Evolutionary conservation across 2,888 invertebrate genomes (phyloP).

Genomic region (Troides aeacus): DNA sequence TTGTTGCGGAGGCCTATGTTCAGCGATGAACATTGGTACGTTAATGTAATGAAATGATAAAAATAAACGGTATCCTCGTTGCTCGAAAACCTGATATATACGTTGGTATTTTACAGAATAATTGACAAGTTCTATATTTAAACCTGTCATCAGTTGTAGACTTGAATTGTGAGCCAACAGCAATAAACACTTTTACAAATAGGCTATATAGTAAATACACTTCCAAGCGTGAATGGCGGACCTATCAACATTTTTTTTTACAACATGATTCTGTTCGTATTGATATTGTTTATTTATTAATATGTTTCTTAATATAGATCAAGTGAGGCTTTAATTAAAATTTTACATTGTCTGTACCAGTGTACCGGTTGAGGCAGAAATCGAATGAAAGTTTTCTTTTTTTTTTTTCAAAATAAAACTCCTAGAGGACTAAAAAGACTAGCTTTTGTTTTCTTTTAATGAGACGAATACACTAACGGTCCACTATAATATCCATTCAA

Average conservation of each 20-base stretch:
- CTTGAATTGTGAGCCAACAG: constrained; percentile 8
- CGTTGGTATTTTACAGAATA: constrained; percentile 4
- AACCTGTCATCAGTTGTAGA: constrained; percentile 1
- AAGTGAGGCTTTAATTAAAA: background rate
- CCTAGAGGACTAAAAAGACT: constrained; percentile 30
- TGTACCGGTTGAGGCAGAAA: constrained; percentile 1
- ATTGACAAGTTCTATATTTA: constrained; percentile 20
- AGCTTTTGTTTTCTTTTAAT: constrained; percentile 63
- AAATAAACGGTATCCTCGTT: background rate
- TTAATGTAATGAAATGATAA: background rate
- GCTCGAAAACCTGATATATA: constrained; percentile 9
- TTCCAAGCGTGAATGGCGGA: background rate
- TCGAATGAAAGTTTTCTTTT: constrained; percentile 22
- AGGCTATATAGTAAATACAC: background rate
- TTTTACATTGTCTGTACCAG: background rate
- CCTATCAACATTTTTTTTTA: background rate
- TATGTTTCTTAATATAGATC: background rate
- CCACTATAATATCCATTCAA: constrained; percentile 42
- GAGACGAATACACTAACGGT: constrained; percentile 39
- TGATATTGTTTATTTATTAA: background rate
- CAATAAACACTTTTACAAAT: constrained; percentile 1
- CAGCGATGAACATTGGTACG: background rate
- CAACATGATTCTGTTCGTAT: too few species aligned
- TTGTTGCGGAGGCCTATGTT: too few species aligned
- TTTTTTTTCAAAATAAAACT: constrained; percentile 30